A percentile compares a stretch with the other conserved stretches of the same genome.
phyloP scores from a whole-genome alignment of 2,113 vertebrate species.

The Sterna hirundo region DNA sequence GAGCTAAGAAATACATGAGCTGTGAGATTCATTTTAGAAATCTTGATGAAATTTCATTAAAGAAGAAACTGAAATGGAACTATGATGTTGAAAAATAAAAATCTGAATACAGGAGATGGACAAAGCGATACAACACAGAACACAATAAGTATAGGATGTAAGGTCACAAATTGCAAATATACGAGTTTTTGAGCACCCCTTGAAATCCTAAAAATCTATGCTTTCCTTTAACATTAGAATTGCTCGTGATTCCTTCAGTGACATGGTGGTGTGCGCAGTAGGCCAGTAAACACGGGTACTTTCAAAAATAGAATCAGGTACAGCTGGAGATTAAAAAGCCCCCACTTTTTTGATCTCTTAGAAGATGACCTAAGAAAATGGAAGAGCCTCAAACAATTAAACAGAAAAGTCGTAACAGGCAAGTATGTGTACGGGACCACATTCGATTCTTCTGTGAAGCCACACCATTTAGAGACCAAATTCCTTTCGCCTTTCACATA shows the following conservation, averaged over 20 bases:
- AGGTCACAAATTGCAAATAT: neutral
- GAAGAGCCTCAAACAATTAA: neutral
- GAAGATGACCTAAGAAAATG: neutral
- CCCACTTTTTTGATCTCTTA: neutral
- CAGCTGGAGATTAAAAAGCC: neutral
- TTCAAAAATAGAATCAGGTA: neutral
- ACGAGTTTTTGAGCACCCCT: neutral
- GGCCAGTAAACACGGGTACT: neutral
- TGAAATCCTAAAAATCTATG: neutral
- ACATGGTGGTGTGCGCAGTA: rapidly evolving
- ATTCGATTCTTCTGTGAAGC: neutral
- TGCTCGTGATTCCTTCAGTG: neutral
- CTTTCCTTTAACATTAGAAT: neutral
- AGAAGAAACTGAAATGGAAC: neutral
- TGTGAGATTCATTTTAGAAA: neutral
- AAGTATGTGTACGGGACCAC: neutral
- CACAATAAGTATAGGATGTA: neutral
- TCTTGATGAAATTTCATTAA: neutral
- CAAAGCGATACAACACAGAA: neutral
- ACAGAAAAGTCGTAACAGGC: neutral
- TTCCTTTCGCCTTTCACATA: neutral
- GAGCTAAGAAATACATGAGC: neutral
- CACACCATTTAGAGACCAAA: neutral
- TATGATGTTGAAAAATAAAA: neutral
- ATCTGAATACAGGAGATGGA: neutral